Conservation (phyloP, 2,888 invertebrate species). For the Proisotoma minuta region DNA sequence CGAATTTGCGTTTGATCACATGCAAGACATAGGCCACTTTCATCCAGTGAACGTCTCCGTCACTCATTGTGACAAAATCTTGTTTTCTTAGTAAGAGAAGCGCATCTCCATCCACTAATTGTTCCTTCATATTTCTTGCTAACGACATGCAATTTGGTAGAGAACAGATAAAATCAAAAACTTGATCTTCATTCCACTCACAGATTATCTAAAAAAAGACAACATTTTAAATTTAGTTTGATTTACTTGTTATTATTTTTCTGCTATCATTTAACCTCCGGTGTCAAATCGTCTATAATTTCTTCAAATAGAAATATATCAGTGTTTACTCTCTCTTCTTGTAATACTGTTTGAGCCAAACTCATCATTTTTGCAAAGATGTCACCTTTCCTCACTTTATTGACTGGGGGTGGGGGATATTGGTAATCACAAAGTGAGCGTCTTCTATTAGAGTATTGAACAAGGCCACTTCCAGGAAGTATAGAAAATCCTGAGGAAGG, state of each 20-base stretch:
- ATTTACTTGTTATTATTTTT: too few species aligned
- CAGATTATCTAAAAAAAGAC: not conserved
- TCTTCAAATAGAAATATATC: not conserved
- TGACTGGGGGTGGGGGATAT: not conserved
- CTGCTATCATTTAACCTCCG: too few species aligned
- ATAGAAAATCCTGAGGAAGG: too few species aligned
- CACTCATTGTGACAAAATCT: not conserved
- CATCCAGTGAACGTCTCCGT: not conserved
- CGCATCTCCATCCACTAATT: constrained; percentile 4
- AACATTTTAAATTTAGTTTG: not conserved
- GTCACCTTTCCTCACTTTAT: not conserved
- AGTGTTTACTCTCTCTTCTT: not conserved
- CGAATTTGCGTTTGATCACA: too few species aligned
- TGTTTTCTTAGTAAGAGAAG: not conserved
- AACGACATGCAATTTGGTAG: not conserved
- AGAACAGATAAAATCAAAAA: not conserved
- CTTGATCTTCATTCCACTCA: not conserved
- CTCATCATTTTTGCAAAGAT: not conserved
- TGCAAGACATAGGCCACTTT: not conserved
- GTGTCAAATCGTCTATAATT: not conserved
- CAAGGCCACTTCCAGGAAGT: too few species aligned
- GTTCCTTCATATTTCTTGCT: not conserved
- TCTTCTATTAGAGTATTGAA: too few species aligned
- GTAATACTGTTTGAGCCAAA: not conserved
- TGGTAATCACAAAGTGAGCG: too few species aligned